Evolutionary conservation across 2,888 invertebrate species (phyloP), one percentile per base, ranked within the genome.

Genomic region (Onchidella celtica): DNA sequence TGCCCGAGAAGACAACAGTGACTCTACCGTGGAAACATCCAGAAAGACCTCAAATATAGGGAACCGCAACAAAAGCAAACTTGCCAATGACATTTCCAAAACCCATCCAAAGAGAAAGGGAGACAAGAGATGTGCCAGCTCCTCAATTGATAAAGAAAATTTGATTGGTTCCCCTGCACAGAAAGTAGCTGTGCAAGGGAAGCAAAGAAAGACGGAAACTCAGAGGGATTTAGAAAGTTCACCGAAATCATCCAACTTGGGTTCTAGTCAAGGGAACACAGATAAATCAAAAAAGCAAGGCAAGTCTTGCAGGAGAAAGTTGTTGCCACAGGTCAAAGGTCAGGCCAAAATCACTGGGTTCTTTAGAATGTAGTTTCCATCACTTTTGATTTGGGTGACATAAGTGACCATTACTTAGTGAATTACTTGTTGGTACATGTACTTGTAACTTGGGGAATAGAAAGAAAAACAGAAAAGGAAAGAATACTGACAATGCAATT

Each of bases 301-400:
- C 2, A 81, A 76, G 63, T 79, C 81, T 14, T 84, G 84, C 63
- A 68, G 84, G 32, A 78, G 81, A 11, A 61, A 78, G 14, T 70
- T 84, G 34, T 24, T 84, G 70, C 38, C 81, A 17, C 84, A 81
- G 3, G 40, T 84, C 2, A 84, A 84, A 72, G 84, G 84, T 38
- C 84, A 84, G 61, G 59, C 57, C 6, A 76, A 81, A 59, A 84
- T 84, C 40, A 84, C 84, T 47, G 75, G 79, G 11, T 84, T 84
- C 55, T 81, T 84, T 40, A 79, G 69, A 36, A 36, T 78, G 63
- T 83, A 70, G 75, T 66, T 14, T 47, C 9, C n/a, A n/a, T n/a
- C n/a, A n/a, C n/a, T n/a, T n/a, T n/a, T n/a, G n/a, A n/a, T n/a
- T n/a, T n/a, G n/a, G n/a, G n/a, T n/a, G 68, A 21, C 17, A 2